Base-by-base conservation (phyloP, 2,113 vertebrate species). In the Peromyscus maniculatus region DNA sequence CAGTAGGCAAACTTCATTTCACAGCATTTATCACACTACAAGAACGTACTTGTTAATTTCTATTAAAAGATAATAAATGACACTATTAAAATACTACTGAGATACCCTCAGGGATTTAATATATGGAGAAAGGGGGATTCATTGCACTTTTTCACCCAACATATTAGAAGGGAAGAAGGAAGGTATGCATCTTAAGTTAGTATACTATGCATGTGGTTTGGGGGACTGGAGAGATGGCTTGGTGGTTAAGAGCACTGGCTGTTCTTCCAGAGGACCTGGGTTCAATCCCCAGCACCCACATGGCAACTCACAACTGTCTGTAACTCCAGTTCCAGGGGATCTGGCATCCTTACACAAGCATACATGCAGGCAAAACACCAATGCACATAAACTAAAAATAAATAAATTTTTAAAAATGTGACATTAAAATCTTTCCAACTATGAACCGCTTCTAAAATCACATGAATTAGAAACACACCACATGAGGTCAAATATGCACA, bases 341-440 rank as follows among this genome's bases (percentile, higher is more conserved):
- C 17, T 59, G 57, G 57, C 57, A 59, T 19, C 57, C 16, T 19
- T 17, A 59, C 13, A 55, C 12, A 55, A 55, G 55, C 57, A 59
- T 59, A 59, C 57, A 59, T 59, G 57, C 17, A 59, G 57, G 57
- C 57, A 59, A 59, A 59, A 59, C 57, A 59, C 57, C 57, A 59
- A 16, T 59, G 57, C 57, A 59, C 57, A 59, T 59, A 59, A 59
- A 59, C 57, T 59, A 59, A 59, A 17, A 19, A 19, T 59, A 59
- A 59, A 59, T 59, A 55, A 59, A 59, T 59, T 59, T 59, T 59
- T 59, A 5, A 95, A 64, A 86, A 82, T 79, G 75, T 94, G 39
- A 90, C 94, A 91, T 75, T 83, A 62, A 91, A 89, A 71, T 64
- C 28, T 93, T 96, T 71, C 67, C 49, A 86, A 87, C 55, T 26